Evolutionary conservation across 2,888 invertebrate genomes (phyloP), one percentile per base, ranked within the genome.

Genomic region (Luffia ferchaultella): DNA sequence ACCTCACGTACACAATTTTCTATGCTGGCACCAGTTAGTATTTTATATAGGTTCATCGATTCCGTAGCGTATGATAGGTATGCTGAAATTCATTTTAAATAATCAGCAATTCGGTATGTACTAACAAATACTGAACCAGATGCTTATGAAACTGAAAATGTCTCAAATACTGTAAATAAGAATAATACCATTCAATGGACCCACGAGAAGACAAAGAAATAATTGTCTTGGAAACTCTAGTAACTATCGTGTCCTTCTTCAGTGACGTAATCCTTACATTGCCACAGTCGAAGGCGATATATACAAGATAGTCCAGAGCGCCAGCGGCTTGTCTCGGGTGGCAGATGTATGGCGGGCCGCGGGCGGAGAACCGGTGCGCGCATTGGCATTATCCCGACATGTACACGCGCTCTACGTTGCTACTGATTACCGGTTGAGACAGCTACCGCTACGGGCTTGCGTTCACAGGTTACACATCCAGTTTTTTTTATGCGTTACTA

Each of bases 301-400:
- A 44, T 88, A 88, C 69, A 89, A 89, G 65, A 80, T 89, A 66
- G 87, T 88, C 45, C 88, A 89, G 57, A 88, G 88, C 88, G 74
- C 76, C 45, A 86, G 86, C 20, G 85, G 85, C 48, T 82, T 85
- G 2, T 76, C 79, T n/a, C 74, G 82, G 50, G 77, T 88, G 48
- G 84, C 87, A 16, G 88, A 88, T 58, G 79, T 88, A 46, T 87
- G 88, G 79, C 82, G 76, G 50, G 87, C 86, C 42, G 86, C 87
- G 40, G 77, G 79, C 20, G 75, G 80, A 3, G 87, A 88, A 62
- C 77, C 86, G 1, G 82, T 89, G 47, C 72, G 87, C 41, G 86
- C 86, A 16, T 76, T 89, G 52, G 86, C 87, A 42, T 76, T 89
- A 18, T 87, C 88, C 1, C 71, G 80, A 18, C 72, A 72, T 45